Evolutionary conservation across 2,797 vertebrate genomes (phyloP), one percentile per base, ranked within the genome.

Genomic region (Psittacula derbiana): DNA sequence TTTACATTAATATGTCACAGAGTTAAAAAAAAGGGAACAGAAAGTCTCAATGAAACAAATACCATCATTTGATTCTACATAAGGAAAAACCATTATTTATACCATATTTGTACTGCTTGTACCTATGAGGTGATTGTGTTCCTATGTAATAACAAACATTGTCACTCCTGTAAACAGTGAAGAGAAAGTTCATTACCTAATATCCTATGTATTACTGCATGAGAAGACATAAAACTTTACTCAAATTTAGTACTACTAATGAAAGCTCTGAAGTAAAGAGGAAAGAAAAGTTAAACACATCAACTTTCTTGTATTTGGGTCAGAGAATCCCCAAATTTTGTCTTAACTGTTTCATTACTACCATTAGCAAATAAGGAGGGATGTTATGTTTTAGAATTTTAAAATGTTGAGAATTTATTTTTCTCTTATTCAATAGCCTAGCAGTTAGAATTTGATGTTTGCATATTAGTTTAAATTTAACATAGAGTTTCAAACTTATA

Each of bases 71-170:
- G 10, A 61, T 60, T 79, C 11, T 31, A 52, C 24, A 23, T 49
- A 57, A 44, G 9, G 16, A 74, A 74, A 62, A 18, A 17, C 4
- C 1, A 12, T 40, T 62, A 50, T 90, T 76, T 62, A 24, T 6
- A 20, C 4, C 55, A 12, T 31, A 3, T 81, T 78, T 73, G 2
- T n/a, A 16, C 11, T 78, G 2, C 11, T 76, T 60, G 6, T 64
- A 23, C 5, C 5, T 66, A 20, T 31, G 12, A 79, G 12, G 40
- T 0, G 0, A 20, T 19, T 47, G 12, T 69, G 11, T 24, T 10
- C 10, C 11, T 30, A 2, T 9, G 15, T 7, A 62, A 21, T 40
- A 55, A 19, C 9, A 41, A 47, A 14, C 43, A 11, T 33, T 67
- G 16, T n/a, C 6, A 62, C 12, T 66, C 8, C 21, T 55, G 8